Base-by-base conservation (phyloP, 2,888 invertebrate species). In the Trichogramma dendrolimi region DNA sequence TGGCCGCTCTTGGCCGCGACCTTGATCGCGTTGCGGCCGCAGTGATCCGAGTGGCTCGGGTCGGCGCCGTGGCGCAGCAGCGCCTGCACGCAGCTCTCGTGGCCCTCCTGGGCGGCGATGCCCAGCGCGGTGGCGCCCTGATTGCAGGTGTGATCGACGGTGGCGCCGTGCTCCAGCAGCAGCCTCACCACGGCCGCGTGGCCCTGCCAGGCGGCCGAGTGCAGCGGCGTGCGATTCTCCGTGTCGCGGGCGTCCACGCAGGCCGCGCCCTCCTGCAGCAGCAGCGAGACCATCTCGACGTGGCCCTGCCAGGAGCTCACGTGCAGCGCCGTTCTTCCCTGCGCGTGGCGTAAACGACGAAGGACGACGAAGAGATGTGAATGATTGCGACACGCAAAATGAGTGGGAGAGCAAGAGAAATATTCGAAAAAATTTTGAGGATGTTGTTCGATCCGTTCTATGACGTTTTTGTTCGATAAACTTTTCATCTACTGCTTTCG, bases 141-240 rank as follows among this genome's bases (percentile, higher is more conserved):
- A 73, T 94, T 92, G 77, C 96, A 96, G 0, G 92, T 91, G 70
- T 95, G 94, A 80, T 94, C 89, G 14, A 94, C 91, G 60, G 84
- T 79, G 0, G 96, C 95, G 5, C 92, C 92, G 70, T 87, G 87
- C 71, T 88, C 87, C 51, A 96, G 82, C 10, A 94, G 81, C 47
- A 94, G 81, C 62, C 89, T 85, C 68, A 96, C 92, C 48, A 93
- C 93, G 55, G 87, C 85, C 47, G 88, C 86, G 73, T 96, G 92
- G 0, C 96, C 96, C 75, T 96, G 93, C 96, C 96, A 96, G 57
- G 95, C 92, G 11, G 96, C 96, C 44, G 94, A 94, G 81, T 96
- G 96, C 66, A 96, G 81, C 0, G 96, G 93, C 0, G 95, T 94
- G 63, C 96, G 85, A 67, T 87, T 86, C 79, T 94, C 94, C 67